These are phyloP conservation scores for Orthosia gothica DNA, from an alignment of 2,888 invertebrate species.

Conservation along the genomic window DNA sequence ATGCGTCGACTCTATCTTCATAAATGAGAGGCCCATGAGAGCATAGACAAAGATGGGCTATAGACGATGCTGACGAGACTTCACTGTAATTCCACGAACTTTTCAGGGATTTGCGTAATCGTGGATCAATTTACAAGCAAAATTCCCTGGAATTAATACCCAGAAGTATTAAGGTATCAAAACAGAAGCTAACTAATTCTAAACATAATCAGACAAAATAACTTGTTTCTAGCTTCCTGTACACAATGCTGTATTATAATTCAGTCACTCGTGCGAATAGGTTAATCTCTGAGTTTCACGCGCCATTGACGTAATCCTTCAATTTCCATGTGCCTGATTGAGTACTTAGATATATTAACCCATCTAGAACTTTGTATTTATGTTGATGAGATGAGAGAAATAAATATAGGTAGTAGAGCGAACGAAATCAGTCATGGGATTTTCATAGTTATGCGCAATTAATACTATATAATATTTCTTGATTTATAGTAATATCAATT, in stretches of 20 bases:
- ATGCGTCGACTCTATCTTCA: not conserved
- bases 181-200: not conserved
- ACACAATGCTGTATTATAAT: conserved; percentile 61
- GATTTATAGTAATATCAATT: too few relatives aligned
- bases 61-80: too few relatives aligned
- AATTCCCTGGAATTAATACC: not conserved
- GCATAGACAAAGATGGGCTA: too few relatives aligned
- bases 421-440: too few relatives aligned
- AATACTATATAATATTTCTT: too few relatives aligned
- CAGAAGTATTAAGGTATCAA: not conserved
- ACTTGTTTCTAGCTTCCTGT: conserved; percentile 27
- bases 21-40: too few relatives aligned
- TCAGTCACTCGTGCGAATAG: conserved; percentile 65
- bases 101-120: not conserved
- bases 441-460: too few relatives aligned
- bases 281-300: conserved; percentile 73
- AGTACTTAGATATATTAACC: conserved; percentile 65
- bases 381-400: not conserved
- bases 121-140: not conserved
- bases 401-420: not conserved
- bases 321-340: conserved; percentile 69
- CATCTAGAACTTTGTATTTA: conserved; percentile 31
- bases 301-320: conserved; percentile 71
- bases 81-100: not conserved
- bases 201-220: conserved; percentile 28